phyloP scores from a whole-genome alignment of 2,888 invertebrate species.

The Ormyrus pomaceus region DNA sequence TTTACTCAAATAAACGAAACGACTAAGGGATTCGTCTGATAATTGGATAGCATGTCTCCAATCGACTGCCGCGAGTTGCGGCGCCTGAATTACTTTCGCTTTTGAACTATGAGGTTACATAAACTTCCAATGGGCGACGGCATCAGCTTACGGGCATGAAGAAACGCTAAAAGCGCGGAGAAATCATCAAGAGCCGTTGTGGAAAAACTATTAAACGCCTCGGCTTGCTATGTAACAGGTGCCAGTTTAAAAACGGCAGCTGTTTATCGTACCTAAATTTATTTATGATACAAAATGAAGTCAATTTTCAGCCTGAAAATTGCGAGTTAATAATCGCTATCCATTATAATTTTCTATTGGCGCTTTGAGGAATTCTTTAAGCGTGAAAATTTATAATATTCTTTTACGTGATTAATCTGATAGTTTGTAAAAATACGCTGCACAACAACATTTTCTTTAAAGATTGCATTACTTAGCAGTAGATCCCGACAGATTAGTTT shows the following conservation, averaged over 20 bases:
- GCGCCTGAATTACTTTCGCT: slow-evolving; percentile 24
- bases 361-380: no score
- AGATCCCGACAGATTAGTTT: slow-evolving; percentile 25
- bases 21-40: no score
- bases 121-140: background rate
- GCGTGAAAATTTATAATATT: no score
- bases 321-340: background rate
- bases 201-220: background rate
- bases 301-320: background rate
- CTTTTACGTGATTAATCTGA: no score
- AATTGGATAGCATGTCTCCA: no score
- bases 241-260: background rate
- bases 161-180: slow-evolving; percentile 25
- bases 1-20: no score
- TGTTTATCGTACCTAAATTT: no score
- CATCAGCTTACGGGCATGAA: background rate
- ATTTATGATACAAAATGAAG: no score
- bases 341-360: no score
- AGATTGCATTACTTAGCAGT: background rate
- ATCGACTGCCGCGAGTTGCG: background rate
- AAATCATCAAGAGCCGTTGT: slow-evolving; percentile 3
- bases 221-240: slow-evolving; percentile 11
- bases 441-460: background rate
- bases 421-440: no score
- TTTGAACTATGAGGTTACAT: slow-evolving; percentile 16